These are phyloP conservation scores for Synchiropus splendidus DNA, from an alignment of 2,113 vertebrate species.

Conservation along the genomic window DNA sequence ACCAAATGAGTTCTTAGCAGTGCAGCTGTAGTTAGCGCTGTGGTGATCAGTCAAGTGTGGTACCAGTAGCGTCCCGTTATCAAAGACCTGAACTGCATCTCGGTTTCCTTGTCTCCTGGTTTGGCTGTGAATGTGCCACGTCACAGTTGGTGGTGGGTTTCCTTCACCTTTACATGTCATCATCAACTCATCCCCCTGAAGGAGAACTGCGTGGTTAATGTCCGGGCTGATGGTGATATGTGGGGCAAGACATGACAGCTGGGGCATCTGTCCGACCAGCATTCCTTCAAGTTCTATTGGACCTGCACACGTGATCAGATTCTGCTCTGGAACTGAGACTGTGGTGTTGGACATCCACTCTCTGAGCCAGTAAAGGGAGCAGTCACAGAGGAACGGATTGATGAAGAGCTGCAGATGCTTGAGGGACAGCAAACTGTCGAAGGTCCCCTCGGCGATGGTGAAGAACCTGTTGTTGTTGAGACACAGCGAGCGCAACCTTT, in stretches of 20 bases:
- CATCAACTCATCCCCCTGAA: constrained; percentile 63
- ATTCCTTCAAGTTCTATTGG: constrained; percentile 71
- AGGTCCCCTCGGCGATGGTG: constrained; percentile 76
- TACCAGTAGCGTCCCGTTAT: constrained; percentile 81
- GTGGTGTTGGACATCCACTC: constrained; percentile 77
- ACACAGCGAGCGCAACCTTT: constrained; percentile 81
- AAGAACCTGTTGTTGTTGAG: constrained; percentile 86
- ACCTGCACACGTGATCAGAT: constrained; percentile 71
- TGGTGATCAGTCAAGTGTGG: constrained; percentile 73
- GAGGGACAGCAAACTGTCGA: constrained; percentile 77
- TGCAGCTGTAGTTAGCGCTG: constrained; percentile 82
- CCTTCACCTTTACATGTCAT: constrained; percentile 76
- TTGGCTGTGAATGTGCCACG: constrained; percentile 68
- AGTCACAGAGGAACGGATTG: constrained; percentile 85
- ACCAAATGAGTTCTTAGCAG: constrained; percentile 79
- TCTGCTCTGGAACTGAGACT: constrained; percentile 72
- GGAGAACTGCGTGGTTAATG: constrained; percentile 52
- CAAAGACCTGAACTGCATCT: constrained; percentile 66
- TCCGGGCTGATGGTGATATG: constrained; percentile 63
- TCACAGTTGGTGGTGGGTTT: constrained; percentile 71
- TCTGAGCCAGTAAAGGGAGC: constrained; percentile 82
- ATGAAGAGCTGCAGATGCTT: constrained; percentile 84
- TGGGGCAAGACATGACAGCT: constrained; percentile 66
- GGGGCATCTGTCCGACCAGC: constrained; percentile 60
- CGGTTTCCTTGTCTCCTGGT: constrained; percentile 23